phyloP scores from a whole-genome alignment of 2,888 invertebrate genomes.

The Mechanitis mazaeus region DNA sequence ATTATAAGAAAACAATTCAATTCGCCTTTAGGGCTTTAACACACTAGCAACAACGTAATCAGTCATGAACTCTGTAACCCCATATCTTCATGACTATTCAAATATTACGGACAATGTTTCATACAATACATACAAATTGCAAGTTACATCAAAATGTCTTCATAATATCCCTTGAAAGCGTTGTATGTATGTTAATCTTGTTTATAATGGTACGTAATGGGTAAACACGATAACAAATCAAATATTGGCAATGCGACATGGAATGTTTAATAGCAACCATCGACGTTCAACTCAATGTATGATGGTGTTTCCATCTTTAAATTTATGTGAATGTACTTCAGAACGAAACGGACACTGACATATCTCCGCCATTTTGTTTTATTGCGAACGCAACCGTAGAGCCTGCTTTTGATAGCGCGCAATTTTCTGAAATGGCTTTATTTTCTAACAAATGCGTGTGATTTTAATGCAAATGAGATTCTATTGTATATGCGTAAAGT shows the following conservation, averaged over 20 bases:
- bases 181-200: slow-evolving; percentile 8
- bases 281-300: slow-evolving; percentile 43
- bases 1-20: no score
- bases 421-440: slow-evolving; percentile 67
- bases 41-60: no score
- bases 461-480: slow-evolving; percentile 29
- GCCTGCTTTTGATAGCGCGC: slow-evolving; percentile 44
- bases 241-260: slow-evolving; percentile 29
- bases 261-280: slow-evolving; percentile 31
- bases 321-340: slow-evolving; percentile 52
- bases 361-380: slow-evolving; percentile 59
- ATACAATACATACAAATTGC: no score
- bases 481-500: slow-evolving; percentile 34
- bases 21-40: no score
- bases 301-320: slow-evolving; percentile 55
- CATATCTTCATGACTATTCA: no score
- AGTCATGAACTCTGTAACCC: no score
- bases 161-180: slow-evolving; percentile 5
- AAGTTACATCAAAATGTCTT: background rate
- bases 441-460: slow-evolving; percentile 49
- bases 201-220: slow-evolving; percentile 26
- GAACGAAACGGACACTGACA: slow-evolving; percentile 40
- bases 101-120: no score
- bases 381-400: slow-evolving; percentile 55
- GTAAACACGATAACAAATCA: slow-evolving; percentile 29